phyloP scores from a whole-genome alignment of 2,797 vertebrate genomes.

The Xerus rutilus region DNA sequence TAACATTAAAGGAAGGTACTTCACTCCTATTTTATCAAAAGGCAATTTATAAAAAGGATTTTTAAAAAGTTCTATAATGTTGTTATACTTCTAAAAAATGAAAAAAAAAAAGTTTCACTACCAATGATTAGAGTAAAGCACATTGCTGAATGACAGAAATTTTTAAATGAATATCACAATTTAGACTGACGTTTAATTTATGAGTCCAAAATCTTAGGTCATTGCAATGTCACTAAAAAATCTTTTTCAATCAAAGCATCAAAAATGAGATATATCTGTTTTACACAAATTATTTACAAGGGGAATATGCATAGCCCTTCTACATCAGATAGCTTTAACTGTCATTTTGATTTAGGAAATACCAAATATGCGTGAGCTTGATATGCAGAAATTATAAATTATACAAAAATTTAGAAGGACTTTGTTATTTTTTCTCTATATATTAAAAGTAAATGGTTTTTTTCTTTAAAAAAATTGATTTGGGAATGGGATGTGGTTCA shows the following conservation, averaged over 20 bases:
- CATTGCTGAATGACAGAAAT: background rate
- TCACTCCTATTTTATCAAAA: background rate
- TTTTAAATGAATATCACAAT: background rate
- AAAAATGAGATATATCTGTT: background rate
- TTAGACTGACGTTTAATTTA: background rate
- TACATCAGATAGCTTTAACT: background rate
- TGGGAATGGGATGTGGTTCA: too few species aligned
- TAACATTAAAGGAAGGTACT: background rate
- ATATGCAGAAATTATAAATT: background rate
- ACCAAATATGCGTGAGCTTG: background rate
- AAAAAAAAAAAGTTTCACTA: background rate
- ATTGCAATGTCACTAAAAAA: background rate
- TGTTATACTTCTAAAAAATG: background rate
- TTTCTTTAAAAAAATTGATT: background rate
- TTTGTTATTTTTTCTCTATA: slow-evolving; percentile 13
- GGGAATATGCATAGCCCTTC: background rate
- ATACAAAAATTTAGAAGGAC: background rate
- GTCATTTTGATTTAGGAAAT: slow-evolving; percentile 30
- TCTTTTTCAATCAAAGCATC: background rate
- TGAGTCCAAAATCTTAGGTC: background rate
- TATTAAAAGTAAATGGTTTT: background rate
- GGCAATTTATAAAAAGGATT: background rate
- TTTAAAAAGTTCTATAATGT: background rate
- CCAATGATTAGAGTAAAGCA: background rate
- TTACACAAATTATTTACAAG: background rate